Conservation (phyloP, 2,797 vertebrate genomes). For the Danio aesculapii region DNA sequence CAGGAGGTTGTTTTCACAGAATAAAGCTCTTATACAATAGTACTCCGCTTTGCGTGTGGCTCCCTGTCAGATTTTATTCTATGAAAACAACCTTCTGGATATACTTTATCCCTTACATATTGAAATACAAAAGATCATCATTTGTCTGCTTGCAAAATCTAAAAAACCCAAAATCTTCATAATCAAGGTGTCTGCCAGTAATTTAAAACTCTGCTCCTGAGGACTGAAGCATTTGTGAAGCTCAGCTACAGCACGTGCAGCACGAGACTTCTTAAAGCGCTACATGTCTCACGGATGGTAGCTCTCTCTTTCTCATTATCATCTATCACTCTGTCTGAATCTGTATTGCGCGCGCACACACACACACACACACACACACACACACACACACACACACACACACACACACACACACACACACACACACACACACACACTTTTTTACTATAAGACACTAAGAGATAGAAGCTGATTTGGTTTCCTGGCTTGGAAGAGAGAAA, state of each 20-base stretch:
- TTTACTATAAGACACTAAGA: slow-evolving; percentile 33
- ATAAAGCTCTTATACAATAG: too few relatives aligned
- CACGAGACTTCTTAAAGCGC: slow-evolving; percentile 9
- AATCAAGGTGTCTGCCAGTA: not conserved
- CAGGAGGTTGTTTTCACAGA: too few relatives aligned
- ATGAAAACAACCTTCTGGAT: too few relatives aligned
- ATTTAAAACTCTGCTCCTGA: not conserved
- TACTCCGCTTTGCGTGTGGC: too few relatives aligned
- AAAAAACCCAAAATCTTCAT: too few relatives aligned
- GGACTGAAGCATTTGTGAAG: slow-evolving; percentile 1
- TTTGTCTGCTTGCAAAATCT: too few relatives aligned
- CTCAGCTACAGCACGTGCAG: not conserved
- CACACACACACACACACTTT: slow-evolving; percentile 15
- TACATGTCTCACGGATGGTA: not conserved
- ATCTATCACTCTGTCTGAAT: slow-evolving; percentile 33
- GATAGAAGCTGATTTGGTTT: slow-evolving; percentile 59
- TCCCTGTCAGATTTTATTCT: too few relatives aligned
- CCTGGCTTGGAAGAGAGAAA: slow-evolving; percentile 42
- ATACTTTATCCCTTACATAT: too few relatives aligned
- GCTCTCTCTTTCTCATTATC: slow-evolving; percentile 26
- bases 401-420: not conserved
- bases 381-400: not conserved
- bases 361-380: not conserved
- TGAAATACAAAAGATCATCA: too few relatives aligned
- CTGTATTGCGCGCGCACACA: not conserved